Evolutionary conservation across 2,113 vertebrate genomes (phyloP).

Genomic region (Oncorhynchus kisutch): DNA sequence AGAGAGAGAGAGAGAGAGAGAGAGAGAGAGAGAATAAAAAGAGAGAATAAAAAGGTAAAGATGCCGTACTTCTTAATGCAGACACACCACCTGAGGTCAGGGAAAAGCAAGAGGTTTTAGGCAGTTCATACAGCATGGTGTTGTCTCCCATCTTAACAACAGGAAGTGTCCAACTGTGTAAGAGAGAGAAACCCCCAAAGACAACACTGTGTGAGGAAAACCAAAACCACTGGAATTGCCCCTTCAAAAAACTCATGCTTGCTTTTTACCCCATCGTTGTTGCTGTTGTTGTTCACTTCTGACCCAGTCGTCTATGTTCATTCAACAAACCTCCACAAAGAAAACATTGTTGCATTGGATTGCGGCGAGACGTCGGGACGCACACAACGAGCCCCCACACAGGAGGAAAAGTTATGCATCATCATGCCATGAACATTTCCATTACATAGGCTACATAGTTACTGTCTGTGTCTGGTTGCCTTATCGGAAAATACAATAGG

Average conservation of each 20-base stretch:
- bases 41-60: no score
- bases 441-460: slow-evolving; percentile 22
- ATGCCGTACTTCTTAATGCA: no score
- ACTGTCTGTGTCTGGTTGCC: slow-evolving; percentile 25
- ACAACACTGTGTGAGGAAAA: slow-evolving; percentile 41
- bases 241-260: slow-evolving; percentile 25
- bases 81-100: no score
- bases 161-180: slow-evolving; percentile 64
- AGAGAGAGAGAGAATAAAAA: background rate
- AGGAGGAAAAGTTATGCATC: slow-evolving; percentile 48
- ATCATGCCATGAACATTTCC: slow-evolving; percentile 36
- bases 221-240: slow-evolving; percentile 51
- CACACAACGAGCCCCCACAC: slow-evolving; percentile 4
- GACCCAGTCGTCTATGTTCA: slow-evolving; percentile 67
- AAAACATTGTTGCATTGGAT: slow-evolving; percentile 62
- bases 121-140: slow-evolving; percentile 66
- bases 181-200: slow-evolving; percentile 57
- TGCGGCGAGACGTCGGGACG: background rate
- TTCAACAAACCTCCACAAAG: slow-evolving; percentile 59
- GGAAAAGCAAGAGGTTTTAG: slow-evolving; percentile 34
- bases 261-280: slow-evolving; percentile 32
- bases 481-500: slow-evolving; percentile 48
- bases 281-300: slow-evolving; percentile 56
- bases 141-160: slow-evolving; percentile 58
- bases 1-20: background rate